Evolutionary conservation across 2,888 invertebrate species (phyloP), one percentile per base, ranked within the genome.

Genomic region (Leucania comma): DNA sequence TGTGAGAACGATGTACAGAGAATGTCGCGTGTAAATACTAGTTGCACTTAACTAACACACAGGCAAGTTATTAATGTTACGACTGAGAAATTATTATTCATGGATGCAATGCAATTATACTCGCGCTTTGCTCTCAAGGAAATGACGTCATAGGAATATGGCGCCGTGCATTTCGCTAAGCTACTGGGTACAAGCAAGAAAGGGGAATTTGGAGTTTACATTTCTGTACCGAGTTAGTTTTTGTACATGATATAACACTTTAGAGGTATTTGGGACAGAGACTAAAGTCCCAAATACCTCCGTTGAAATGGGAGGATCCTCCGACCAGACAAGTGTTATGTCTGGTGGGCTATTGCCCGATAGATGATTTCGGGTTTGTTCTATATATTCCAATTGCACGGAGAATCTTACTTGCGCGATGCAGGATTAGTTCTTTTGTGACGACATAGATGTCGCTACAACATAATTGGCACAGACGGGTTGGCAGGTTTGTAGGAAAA

Each of bases 51-150:
- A 68, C 14, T 60, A 50, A 61, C 64, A 56, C 32, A 38, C 26
- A 35, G n/a, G 51, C 59, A 60, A 60, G 32, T 58, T 62, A 20
- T 29, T 50, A 48, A 68, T 62, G 46, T 62, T 62, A 69, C 42
- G 24, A 54, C 64, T 62, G 22, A 38, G 56, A 62, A 26, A 62
- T 78, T 80, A 78, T 62, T 75, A 75, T 78, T 80, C 76, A 75
- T 80, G 51, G 24, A 78, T 58, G 76, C 80, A 65, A 75, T 75
- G 62, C 64, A 78, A 78, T 65, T 79, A 64, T 46, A 65, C 50
- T 75, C 75, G 65, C 42, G 42, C 42, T 68, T 68, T 6, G 42
- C 57, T 65, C 64, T 54, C 51, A 61, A 70, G 69, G 67, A 76
- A 61, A 48, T 61, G 57, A 69, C 46, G 50, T 77, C 35, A 56